Evolutionary conservation across 1,140 invertebrate species (phyloP).

Genomic region (Drosophila pectinifera): DNA sequence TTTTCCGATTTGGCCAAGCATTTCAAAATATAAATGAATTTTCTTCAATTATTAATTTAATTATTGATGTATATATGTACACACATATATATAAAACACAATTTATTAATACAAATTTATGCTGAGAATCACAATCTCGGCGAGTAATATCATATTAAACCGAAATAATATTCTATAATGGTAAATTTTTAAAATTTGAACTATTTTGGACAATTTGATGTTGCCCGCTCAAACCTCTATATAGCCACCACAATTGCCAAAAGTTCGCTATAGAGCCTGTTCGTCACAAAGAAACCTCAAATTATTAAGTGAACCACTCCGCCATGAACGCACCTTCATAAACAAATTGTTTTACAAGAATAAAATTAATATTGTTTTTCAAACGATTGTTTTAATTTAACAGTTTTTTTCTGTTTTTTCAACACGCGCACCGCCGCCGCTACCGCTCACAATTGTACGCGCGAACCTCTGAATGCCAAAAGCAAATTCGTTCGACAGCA

Average conservation of each 20-base stretch:
- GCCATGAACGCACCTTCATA: constrained; percentile 68
- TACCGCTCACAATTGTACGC: constrained; percentile 65
- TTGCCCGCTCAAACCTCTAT: constrained; percentile 28
- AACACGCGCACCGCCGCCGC: constrained; percentile 48
- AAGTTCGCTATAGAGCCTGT: not conserved
- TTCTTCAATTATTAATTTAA: too few relatives aligned
- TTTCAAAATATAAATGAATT: not conserved
- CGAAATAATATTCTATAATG: not conserved
- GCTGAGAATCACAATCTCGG: not conserved
- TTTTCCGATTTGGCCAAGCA: too few relatives aligned
- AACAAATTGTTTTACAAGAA: constrained; percentile 26
- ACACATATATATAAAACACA: not conserved
- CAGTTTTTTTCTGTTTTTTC: constrained; percentile 56
- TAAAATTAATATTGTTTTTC: constrained; percentile 25
- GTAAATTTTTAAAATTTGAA: not conserved
- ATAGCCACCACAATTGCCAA: not conserved
- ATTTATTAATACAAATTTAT: too few relatives aligned
- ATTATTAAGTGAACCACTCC: not conserved
- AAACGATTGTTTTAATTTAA: constrained; percentile 53
- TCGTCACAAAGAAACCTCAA: constrained; percentile 3
- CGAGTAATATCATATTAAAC: too few relatives aligned
- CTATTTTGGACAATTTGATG: not conserved
- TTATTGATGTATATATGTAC: not conserved
- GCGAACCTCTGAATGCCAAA: constrained; percentile 79
- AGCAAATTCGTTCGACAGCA: constrained; percentile 34